phyloP scores from a whole-genome alignment of 2,113 vertebrate species.

The Peucedramus taeniatus region DNA sequence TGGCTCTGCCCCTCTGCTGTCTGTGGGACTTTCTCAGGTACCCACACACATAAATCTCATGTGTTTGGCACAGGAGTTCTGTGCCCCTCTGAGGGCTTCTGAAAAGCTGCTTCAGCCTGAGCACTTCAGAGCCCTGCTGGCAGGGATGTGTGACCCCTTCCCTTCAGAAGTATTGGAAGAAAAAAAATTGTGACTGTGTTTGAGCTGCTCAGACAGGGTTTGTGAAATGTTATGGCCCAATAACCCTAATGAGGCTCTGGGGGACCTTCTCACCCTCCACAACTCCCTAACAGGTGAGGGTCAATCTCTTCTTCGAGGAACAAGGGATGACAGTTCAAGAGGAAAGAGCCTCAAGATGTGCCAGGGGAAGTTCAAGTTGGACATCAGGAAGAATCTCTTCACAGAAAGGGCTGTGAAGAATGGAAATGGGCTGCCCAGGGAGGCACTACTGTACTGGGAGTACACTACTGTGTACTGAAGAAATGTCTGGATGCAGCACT shows the following conservation, averaged over 20 bases:
- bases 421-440: background rate
- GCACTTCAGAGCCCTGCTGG: background rate
- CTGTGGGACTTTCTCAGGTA: background rate
- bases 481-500: background rate
- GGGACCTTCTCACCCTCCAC: background rate
- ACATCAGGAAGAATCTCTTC: background rate
- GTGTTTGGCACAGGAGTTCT: background rate
- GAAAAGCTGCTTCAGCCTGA: background rate
- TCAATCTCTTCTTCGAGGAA: background rate
- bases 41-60: background rate
- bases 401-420: background rate
- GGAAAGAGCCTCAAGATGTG: background rate
- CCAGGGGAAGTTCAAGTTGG: background rate
- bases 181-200: rapidly evolving
- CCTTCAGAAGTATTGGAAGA: background rate
- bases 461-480: background rate
- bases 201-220: background rate
- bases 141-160: background rate
- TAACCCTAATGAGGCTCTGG: background rate
- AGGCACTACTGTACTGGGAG: too few species aligned
- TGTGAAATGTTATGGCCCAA: background rate
- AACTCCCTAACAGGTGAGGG: background rate
- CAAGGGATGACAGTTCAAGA: background rate
- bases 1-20: background rate
- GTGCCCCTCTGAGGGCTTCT: background rate